Evolutionary conservation across 1,140 invertebrate genomes (phyloP).

Genomic region (Drosophila trapezifrons): DNA sequence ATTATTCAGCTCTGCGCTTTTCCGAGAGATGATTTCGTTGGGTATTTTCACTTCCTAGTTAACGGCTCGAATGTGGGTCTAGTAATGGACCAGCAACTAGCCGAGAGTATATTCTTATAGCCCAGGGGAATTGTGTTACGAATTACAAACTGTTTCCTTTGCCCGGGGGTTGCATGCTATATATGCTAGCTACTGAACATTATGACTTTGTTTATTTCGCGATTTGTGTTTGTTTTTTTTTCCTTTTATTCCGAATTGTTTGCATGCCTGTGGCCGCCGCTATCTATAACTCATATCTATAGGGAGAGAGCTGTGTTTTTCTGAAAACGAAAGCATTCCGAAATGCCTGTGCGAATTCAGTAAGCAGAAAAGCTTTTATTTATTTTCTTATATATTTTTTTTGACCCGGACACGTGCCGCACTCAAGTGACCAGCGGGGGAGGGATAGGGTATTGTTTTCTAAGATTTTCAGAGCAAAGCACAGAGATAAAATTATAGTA

Average conservation of each 20-base stretch:
- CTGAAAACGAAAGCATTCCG: conserved; percentile 44
- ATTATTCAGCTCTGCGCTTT: conserved; percentile 5
- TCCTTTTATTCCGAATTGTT: conserved; percentile 34
- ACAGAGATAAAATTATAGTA: conserved; percentile 22
- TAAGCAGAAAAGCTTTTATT: conserved; percentile 27
- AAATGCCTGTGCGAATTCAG: conserved; percentile 18
- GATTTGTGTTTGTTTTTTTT: conserved; percentile 8
- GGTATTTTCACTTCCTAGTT: conserved; percentile 35
- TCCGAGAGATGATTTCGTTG: background rate
- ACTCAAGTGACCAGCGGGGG: conserved; percentile 33
- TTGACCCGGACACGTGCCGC: conserved; percentile 42
- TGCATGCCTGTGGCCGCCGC: conserved; percentile 21
- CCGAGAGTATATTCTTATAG: conserved; percentile 17
- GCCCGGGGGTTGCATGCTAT: conserved; percentile 28
- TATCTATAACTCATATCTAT: conserved; percentile 46
- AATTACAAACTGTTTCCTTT: conserved; percentile 6
- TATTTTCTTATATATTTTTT: conserved; percentile 3
- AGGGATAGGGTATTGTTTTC: conserved; percentile 1
- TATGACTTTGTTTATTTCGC: conserved; percentile 46
- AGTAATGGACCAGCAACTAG: conserved; percentile 22
- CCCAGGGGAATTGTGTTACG: background rate
- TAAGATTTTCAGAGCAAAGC: background rate
- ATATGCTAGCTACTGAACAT: conserved; percentile 39
- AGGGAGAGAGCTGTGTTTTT: conserved; percentile 6
- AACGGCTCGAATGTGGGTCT: conserved; percentile 18